Base-by-base conservation (phyloP, 2,888 invertebrate species). In the Sceliomorpha sp. region DNA sequence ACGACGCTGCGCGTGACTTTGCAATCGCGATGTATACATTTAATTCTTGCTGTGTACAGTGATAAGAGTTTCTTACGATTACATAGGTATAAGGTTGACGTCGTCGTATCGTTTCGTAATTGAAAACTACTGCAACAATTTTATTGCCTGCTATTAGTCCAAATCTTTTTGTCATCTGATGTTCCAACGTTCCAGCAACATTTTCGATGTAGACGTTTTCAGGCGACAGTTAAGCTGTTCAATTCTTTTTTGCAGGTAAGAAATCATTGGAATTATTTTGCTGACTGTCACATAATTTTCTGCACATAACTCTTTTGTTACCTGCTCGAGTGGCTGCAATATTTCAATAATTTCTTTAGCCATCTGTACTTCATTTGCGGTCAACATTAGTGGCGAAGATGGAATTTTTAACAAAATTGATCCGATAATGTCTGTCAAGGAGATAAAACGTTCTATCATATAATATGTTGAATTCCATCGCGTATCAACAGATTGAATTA, bases 241-340 rank as follows among this genome's bases (percentile, higher is more conserved):
- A n/a, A 66, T 20, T 14, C n/a, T 12, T 7, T 40, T 39, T 47
- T 48, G 51, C 51, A 78, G 15, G 62, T 56, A 59, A 59, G 37
- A 51, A 24, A 48, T 40, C 63, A 58, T 27, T 42, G 74, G 40
- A 44, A 56, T 27, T 27, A 72, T 15, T 68, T 58, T 29, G 71
- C 73, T 51, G 63, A 66, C 42, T 53, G 70, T 47, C 34, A 58
- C 47, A 73, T 76, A 59, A 6, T 68, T 67, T 71, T 81, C 62
- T n/a, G 78, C 79, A 62, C 75, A 73, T n/a, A 78, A 29, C 9
- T 56, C 37, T 53, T 70, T 70, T 5, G 78, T 79, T 15, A 72
- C 72, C 8, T 70, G 51, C 55, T 74, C 72, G 34, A 81, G 74
- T 7, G 74, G 77, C 40, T 68, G 26, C 15, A 81, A 69, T 36